phyloP scores from a whole-genome alignment of 2,113 vertebrate genomes.

The Mungos mungo region DNA sequence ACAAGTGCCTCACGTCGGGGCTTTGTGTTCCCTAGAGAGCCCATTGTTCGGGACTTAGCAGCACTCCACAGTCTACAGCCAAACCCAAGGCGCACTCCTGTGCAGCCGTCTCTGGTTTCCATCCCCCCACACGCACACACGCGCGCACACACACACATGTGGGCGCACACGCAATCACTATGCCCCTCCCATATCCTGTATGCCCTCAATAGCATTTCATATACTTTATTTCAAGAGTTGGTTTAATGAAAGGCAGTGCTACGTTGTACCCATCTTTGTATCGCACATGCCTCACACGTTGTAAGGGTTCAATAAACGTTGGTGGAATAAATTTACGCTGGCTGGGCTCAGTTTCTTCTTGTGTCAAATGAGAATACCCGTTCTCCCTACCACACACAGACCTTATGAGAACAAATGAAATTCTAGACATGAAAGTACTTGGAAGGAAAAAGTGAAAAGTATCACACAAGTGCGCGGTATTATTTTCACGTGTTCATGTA shows the following conservation, averaged over 20 bases:
- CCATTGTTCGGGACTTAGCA: neutral
- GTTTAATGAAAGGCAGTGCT: conserved; percentile 9
- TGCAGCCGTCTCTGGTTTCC: neutral
- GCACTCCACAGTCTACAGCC: neutral
- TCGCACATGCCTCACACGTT: neutral
- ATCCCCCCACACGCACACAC: neutral
- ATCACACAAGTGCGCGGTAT: neutral
- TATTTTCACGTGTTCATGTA: conserved; percentile 47
- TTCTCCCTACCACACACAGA: neutral
- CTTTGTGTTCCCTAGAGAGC: neutral
- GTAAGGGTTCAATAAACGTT: conserved; percentile 20
- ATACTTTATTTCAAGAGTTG: neutral
- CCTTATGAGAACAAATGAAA: conserved; percentile 31
- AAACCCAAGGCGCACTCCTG: neutral
- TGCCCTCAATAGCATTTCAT: neutral
- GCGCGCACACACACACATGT: neutral
- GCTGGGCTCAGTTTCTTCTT: conserved; percentile 36
- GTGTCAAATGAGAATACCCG: conserved; percentile 15
- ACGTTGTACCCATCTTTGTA: conserved; percentile 13
- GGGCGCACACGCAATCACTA: neutral
- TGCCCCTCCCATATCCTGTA: neutral
- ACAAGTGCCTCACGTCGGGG: neutral
- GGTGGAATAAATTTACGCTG: neutral
- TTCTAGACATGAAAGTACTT: conserved; percentile 24
- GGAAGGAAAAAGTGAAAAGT: conserved; percentile 19